Evolutionary conservation across 2,113 vertebrate genomes (phyloP), one percentile per base, ranked within the genome.

Genomic region (Atherinomorus stipes): DNA sequence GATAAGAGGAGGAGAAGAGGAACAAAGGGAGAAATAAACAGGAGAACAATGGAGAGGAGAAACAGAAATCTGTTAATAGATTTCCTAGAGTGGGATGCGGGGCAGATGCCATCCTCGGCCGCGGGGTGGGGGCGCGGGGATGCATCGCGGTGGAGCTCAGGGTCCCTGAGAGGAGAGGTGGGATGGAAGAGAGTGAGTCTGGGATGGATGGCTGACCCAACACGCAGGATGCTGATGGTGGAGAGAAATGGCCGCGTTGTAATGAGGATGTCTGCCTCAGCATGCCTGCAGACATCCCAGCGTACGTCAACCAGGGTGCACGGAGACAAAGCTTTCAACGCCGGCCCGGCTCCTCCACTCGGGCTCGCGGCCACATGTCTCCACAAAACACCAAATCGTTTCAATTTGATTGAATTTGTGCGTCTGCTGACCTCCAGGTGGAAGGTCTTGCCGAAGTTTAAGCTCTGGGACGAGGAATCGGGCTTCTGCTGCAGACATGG

Each of bases 41-140:
- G 74, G 37, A 86, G 57, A 70, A 88, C 63, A 81, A 86, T 90
- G 91, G 88, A 92, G 93, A 93, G 92, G 86, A 92, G 68, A 89
- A 94, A 95, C 93, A 96, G 94, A 95, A 92, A 95, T 94, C 94
- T 87, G 74, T 78, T 87, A 97, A 93, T 92, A 92, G 94, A 91
- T 95, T 93, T 94, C 90, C 80, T 78, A 28, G 34, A 80, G 87
- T 92, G 89, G 89, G 77, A 94, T 92, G 91, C 40, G 68, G 70
- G 70, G 22, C 64, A 80, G 90, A 95, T 94, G 88, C 85, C 92
- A 93, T 93, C 92, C 90, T 88, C 59, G 83, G 81, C 88, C 86
- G 31, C 53, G 19, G 44, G 23, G 71, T 66, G 1, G 56, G 86
- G 82, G 80, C 80, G 5, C 69, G 67, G 83, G 89, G 91, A 94